phyloP scores from a whole-genome alignment of 1,140 invertebrate species.

The Brachionus sp. region DNA sequence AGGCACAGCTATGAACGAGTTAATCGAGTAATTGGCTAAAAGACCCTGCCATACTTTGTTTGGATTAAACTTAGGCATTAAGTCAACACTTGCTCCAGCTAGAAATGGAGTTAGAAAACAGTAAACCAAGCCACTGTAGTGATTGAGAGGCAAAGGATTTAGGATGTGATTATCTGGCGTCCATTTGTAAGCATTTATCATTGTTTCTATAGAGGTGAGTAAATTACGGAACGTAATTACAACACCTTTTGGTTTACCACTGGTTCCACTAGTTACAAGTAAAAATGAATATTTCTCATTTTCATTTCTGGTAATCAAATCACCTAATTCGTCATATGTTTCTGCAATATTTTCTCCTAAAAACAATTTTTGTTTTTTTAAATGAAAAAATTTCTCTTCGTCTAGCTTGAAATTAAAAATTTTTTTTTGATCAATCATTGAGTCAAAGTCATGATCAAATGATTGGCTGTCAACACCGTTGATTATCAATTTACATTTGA shows the following conservation, averaged over 20 bases:
- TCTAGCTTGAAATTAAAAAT: neutral
- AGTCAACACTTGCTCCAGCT: conserved; percentile 67
- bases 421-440: neutral
- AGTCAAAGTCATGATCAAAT: neutral
- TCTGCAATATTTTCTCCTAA: neutral
- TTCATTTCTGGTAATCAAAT: neutral
- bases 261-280: conserved; percentile 84
- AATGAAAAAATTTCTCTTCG: neutral
- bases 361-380: neutral
- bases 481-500: conserved; percentile 3
- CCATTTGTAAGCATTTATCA: conserved; percentile 72
- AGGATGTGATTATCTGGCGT: conserved; percentile 69
- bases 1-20: conserved; percentile 81
- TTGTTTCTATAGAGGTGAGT: conserved; percentile 63
- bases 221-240: conserved; percentile 74
- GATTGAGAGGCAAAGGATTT: conserved; percentile 78
- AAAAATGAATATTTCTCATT: conserved; percentile 62
- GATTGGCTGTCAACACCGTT: neutral
- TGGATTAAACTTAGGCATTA: conserved; percentile 68
- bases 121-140: conserved; percentile 81
- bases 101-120: conserved; percentile 72
- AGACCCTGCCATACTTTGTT: conserved; percentile 51
- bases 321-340: neutral
- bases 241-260: conserved; percentile 78
- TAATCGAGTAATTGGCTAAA: conserved; percentile 64